phyloP scores from a whole-genome alignment of 2,797 vertebrate species.

The Smutsia temminckii region DNA sequence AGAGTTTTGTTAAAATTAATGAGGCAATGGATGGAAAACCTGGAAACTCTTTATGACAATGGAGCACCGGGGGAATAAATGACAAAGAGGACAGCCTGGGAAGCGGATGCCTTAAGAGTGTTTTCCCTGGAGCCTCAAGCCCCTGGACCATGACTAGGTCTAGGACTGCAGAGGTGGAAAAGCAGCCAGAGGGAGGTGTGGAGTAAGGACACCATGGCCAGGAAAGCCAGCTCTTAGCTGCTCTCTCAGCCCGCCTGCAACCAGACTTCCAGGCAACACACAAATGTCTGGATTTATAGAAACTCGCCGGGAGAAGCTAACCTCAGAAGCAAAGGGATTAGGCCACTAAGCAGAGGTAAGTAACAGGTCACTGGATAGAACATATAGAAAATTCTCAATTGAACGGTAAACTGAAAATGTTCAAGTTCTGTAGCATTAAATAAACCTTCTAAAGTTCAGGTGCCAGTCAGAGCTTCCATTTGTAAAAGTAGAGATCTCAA shows the following conservation, averaged over 20 bases:
- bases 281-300: background rate
- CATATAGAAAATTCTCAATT: slow-evolving; percentile 57
- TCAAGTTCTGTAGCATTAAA: slow-evolving; percentile 64
- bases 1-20: background rate
- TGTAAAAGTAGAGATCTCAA: slow-evolving; percentile 50
- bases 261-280: background rate
- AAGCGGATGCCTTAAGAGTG: background rate
- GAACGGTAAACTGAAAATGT: slow-evolving; percentile 48
- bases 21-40: background rate
- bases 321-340: slow-evolving; percentile 43
- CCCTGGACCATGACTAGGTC: background rate
- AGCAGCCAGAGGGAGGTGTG: background rate
- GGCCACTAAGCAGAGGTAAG: slow-evolving; percentile 49
- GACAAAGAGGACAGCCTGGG: background rate
- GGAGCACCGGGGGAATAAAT: background rate
- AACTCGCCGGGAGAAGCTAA: background rate
- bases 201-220: rapidly evolving
- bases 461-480: slow-evolving; percentile 72
- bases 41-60: background rate
- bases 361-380: slow-evolving; percentile 63
- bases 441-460: slow-evolving; percentile 78
- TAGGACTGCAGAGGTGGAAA: background rate
- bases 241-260: background rate
- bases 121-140: background rate
- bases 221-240: background rate